phyloP scores from a whole-genome alignment of 2,113 vertebrate species.

The Misgurnus mizolepis region DNA sequence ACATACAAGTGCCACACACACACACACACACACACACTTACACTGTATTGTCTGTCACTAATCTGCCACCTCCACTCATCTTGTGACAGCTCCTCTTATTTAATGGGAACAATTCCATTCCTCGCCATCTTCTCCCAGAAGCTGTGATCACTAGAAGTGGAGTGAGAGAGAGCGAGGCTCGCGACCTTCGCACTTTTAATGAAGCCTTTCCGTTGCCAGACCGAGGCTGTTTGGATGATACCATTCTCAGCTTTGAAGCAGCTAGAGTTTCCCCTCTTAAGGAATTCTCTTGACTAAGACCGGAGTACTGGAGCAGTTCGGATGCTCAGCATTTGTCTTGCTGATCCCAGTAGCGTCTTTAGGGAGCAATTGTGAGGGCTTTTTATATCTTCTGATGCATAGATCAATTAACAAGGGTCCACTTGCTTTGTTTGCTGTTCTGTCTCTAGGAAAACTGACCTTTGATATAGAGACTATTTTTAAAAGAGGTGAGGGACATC shows the following conservation, averaged over 20 bases:
- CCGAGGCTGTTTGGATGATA: slow-evolving; percentile 54
- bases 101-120: slow-evolving; percentile 65
- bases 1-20: slow-evolving; percentile 24
- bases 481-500: slow-evolving; percentile 27
- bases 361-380: slow-evolving; percentile 14
- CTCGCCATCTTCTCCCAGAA: slow-evolving; percentile 60
- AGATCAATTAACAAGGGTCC: slow-evolving; percentile 41
- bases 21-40: slow-evolving; percentile 46
- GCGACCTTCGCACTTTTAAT: slow-evolving; percentile 69
- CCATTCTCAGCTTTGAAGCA: background rate
- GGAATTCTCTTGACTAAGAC: slow-evolving; percentile 30
- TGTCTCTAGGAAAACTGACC: slow-evolving; percentile 43
- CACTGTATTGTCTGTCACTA: slow-evolving; percentile 66
- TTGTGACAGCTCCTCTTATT: slow-evolving; percentile 63
- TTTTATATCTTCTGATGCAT: slow-evolving; percentile 27
- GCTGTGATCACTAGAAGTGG: slow-evolving; percentile 58
- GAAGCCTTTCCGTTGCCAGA: slow-evolving; percentile 62
- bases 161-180: slow-evolving; percentile 60
- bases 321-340: slow-evolving; percentile 33
- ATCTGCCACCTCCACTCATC: slow-evolving; percentile 68
- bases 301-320: background rate
- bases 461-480: slow-evolving; percentile 26
- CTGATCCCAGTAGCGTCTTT: slow-evolving; percentile 32
- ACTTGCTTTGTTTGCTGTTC: slow-evolving; percentile 44
- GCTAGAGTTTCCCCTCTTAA: slow-evolving; percentile 30